Percentiles rank a stretch among this genome's conserved stretches.
Evolutionary conservation across 2,888 invertebrate species (phyloP).

Genomic region (Papilio protenor): DNA sequence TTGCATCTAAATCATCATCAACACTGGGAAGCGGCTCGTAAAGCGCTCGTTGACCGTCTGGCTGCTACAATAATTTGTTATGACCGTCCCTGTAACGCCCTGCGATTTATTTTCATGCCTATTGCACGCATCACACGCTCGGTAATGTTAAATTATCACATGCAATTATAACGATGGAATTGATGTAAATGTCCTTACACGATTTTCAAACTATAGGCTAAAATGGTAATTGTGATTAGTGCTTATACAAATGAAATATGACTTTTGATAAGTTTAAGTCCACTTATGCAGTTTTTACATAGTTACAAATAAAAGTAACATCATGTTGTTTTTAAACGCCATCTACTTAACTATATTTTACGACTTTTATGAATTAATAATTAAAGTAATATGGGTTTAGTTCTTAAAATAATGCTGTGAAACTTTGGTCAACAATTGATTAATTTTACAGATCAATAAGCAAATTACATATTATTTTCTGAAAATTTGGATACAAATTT

Average conservation of each 20-base stretch:
- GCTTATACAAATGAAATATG: neutral
- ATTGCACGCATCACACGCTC: slow-evolving; percentile 6
- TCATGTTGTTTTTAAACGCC: too few relatives aligned
- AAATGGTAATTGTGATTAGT: neutral
- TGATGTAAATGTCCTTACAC: neutral
- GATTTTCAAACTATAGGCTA: neutral
- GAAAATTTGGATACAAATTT: slow-evolving; percentile 44
- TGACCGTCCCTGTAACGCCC: slow-evolving; percentile 55
- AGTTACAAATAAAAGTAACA: neutral
- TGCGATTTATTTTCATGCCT: slow-evolving; percentile 52
- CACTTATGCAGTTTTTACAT: neutral
- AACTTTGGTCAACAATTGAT: neutral
- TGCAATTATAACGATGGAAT: neutral
- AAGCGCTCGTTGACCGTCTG: slow-evolving; percentile 76
- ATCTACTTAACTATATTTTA: neutral
- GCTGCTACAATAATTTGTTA: slow-evolving; percentile 66
- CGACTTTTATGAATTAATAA: too few relatives aligned
- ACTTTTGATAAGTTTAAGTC: neutral
- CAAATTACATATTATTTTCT: slow-evolving; percentile 14
- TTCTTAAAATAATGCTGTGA: neutral
- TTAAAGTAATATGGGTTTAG: too few relatives aligned
- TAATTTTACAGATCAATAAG: neutral
- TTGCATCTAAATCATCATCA: slow-evolving; percentile 84
- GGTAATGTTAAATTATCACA: slow-evolving; percentile 1
- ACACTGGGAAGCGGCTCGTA: slow-evolving; percentile 75